Evolutionary conservation across 37 sponge, comb jelly and placozoan species (phyloP), one percentile per base, ranked within the genome.

Genomic region (Ianthella basta): DNA sequence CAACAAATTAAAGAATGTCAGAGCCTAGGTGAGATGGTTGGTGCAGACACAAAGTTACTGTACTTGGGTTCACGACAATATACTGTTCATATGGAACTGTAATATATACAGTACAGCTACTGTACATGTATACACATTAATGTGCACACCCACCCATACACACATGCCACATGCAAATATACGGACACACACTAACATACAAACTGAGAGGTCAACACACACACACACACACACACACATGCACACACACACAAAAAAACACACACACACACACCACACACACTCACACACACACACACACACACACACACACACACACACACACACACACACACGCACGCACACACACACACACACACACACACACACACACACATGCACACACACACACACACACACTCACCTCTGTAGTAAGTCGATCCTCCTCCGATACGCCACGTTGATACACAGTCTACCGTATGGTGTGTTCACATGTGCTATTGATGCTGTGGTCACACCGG

Each of bases 301-400:
- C 35, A 30, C 35, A 69, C 35, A 69, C 35, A 30, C 70, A 29
- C 70, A 69, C 70, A 29, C 70, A 30, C 70, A 29, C 70, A 30
- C 70, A 29, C 70, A 30, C 35, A 69, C 34, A 69, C 35, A 69
- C 34, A 69, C 32, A 69, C 27, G 27, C 70, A 30, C 4, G 34
- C 70, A 69, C 35, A 30, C 70, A 69, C 35, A 30, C 70, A 69
- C 32, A 69, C 32, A 69, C 32, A 30, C 32, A 69, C 32, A 30
- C 32, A 69, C 4, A 30, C 27, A 69, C 70, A 30, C 70, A 69
- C 70, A 69, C 70, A 69, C 70, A 69, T 35, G 27, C 70, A 30
- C 70, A 69, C 35, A 30, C 70, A 69, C 70, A 69, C 78, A 75
- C 78, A 75, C 78, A 75, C 78, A 23, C 54, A 75, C 78, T 39